phyloP scores from a whole-genome alignment of 2,797 vertebrate genomes.

The Urosaurus nigricauda region DNA sequence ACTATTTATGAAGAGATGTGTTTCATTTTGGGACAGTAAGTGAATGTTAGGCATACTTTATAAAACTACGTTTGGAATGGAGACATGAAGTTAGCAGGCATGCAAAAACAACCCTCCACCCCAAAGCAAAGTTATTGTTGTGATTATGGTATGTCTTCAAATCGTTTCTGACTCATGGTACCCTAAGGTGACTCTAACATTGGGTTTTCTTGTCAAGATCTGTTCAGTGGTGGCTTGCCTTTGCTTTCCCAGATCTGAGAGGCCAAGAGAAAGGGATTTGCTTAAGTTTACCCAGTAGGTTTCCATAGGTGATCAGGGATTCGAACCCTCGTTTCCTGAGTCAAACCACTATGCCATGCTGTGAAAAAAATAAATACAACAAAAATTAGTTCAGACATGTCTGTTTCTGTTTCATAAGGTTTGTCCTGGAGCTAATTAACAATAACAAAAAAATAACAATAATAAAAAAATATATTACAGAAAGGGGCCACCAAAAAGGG shows the following conservation, averaged over 20 bases:
- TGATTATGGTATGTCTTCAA: no score
- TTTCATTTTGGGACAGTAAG: background rate
- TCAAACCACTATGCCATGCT: no score
- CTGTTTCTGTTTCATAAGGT: conserved; percentile 23
- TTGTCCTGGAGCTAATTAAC: conserved; percentile 15
- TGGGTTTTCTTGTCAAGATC: no score
- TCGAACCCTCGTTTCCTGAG: no score
- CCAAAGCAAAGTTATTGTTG: background rate
- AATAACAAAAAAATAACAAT: background rate
- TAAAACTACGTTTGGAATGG: fast-evolving
- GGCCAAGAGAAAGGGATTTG: no score
- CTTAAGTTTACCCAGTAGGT: no score
- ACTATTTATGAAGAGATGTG: background rate
- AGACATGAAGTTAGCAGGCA: background rate
- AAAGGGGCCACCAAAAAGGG: conserved; percentile 14
- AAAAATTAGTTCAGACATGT: conserved; percentile 21
- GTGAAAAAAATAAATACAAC: conserved; percentile 15
- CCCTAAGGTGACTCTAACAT: no score
- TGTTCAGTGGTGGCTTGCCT: no score
- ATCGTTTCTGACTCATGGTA: no score
- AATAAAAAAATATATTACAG: conserved; percentile 11
- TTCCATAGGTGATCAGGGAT: no score
- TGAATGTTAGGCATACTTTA: conserved; percentile 16
- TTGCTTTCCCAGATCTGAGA: no score
- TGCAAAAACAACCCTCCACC: background rate